Evolutionary conservation across 1,140 invertebrate genomes (phyloP).

Genomic region (Penaeus japonicus): DNA sequence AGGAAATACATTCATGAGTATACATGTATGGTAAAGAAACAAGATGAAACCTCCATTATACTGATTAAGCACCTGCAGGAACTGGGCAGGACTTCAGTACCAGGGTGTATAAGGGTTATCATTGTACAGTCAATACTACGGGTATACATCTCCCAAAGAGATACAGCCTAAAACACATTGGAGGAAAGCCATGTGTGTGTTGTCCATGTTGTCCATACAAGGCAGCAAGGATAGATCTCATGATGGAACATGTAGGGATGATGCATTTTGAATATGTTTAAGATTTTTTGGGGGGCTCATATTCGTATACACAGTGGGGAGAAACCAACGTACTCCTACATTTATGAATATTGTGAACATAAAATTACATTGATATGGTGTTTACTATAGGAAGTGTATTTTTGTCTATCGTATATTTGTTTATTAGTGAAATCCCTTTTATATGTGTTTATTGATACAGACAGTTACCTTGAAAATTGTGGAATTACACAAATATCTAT

Average conservation of each 20-base stretch:
- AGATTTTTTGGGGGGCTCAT: neutral
- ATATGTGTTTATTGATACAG: too few relatives aligned
- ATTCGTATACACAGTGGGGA: neutral
- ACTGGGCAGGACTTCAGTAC: neutral
- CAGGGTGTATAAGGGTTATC: neutral
- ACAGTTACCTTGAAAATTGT: too few relatives aligned
- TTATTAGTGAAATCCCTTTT: too few relatives aligned
- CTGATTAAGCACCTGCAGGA: slow-evolving; percentile 20
- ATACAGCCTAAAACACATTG: neutral
- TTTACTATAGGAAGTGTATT: too few relatives aligned
- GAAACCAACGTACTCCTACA: neutral
- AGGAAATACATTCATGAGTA: too few relatives aligned
- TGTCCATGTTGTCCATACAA: neutral
- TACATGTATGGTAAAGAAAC: slow-evolving; percentile 16
- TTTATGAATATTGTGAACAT: too few relatives aligned
- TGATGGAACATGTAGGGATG: neutral
- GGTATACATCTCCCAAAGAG: neutral
- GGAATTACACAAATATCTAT: too few relatives aligned
- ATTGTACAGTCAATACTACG: neutral
- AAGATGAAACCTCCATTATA: slow-evolving; percentile 40
- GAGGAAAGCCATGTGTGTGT: neutral
- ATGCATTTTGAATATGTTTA: neutral
- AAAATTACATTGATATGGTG: too few relatives aligned
- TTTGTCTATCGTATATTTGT: too few relatives aligned
- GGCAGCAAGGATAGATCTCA: neutral